A percentile compares a stretch with the other conserved stretches of the same genome.
These are phyloP conservation scores for Campopleginae sp. DNA, from an alignment of 2,888 invertebrate genomes.

Conservation along the genomic window DNA sequence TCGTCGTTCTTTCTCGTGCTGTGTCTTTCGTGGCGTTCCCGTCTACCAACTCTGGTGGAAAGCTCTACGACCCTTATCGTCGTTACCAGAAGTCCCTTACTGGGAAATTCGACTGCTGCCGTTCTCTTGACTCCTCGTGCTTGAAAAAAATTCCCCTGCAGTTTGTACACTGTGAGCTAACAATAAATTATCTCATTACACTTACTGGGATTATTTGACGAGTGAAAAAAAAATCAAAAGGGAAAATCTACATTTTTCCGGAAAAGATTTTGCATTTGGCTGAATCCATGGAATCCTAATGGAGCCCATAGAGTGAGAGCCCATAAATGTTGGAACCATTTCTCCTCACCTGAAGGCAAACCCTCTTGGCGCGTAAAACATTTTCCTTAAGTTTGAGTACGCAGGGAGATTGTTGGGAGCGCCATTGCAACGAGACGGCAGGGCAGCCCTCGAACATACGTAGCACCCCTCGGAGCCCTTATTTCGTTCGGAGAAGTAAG, in stretches of 20 bases:
- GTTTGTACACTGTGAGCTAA: neutral
- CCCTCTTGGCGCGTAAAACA: conserved; percentile 58
- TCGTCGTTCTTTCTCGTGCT: conserved; percentile 45
- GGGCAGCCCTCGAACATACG: conserved; percentile 39
- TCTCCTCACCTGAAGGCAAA: conserved; percentile 31
- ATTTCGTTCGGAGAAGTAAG: conserved; percentile 51
- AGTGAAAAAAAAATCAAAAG: neutral
- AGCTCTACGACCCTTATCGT: conserved; percentile 71
- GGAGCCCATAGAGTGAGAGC: conserved; percentile 6
- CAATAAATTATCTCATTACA: no score
- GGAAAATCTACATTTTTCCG: conserved; percentile 56
- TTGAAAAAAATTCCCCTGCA: conserved; percentile 55
- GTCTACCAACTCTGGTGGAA: conserved; percentile 60
- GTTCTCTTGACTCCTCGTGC: conserved; percentile 60
- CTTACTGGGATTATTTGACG: neutral
- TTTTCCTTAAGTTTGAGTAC: conserved; percentile 59
- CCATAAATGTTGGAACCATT: conserved; percentile 28
- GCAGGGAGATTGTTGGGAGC: conserved; percentile 53
- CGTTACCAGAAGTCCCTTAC: conserved; percentile 61
- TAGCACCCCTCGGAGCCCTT: conserved; percentile 55
- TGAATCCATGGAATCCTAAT: conserved; percentile 33
- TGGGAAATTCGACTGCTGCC: conserved; percentile 54
- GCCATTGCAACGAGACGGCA: conserved; percentile 39
- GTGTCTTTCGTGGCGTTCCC: conserved; percentile 62
- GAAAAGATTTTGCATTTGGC: conserved; percentile 36